Evolutionary conservation across 2,888 invertebrate genomes (phyloP), one percentile per base, ranked within the genome.

Genomic region (Thymelicus sylvestris): DNA sequence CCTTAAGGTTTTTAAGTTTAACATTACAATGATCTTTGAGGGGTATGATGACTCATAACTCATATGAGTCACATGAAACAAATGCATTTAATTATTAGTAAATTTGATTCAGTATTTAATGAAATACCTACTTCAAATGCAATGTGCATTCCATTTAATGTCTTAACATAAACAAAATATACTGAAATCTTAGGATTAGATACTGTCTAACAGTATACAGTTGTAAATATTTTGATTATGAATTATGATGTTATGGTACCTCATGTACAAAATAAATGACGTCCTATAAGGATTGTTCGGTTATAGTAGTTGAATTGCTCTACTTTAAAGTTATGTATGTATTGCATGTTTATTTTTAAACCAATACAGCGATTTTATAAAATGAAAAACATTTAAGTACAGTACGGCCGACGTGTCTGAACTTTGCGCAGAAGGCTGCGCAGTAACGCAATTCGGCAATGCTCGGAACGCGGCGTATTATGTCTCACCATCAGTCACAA

Each of bases 171-270:
- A 57, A 38, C 31, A 57, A 57, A 19, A 19, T 19, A 57, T 57
- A 31, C 38, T 57, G 13, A 6, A 57, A 31, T 57, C 57, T n/a
- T 57, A 57, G 63, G 7, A 13, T 38, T 55, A 68, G 68, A 68
- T 63, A 63, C 68, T 68, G 68, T 68, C 13, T 63, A 63, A 68
- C 68, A 68, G 68, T 68, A 55, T 67, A 62, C 38, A 38, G 8
- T 59, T 68, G 68, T 68, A 63, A 68, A 63, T 68, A 68, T 62
- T 31, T 62, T 62, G 52, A 52, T 52, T 61, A 38, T 19, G 39
- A 52, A 62, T 19, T 19, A 19, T 19, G 19, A 19, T 62, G 19
- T 67, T 52, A 67, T 50, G 50, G 13, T 41, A 50, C 19, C 31
- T 31, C 31, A 67, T 67, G 67, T 67, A 67, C 67, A 67, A 67